Base-by-base conservation (phyloP, 2,888 invertebrate species). In the Campopleginae sp. region DNA sequence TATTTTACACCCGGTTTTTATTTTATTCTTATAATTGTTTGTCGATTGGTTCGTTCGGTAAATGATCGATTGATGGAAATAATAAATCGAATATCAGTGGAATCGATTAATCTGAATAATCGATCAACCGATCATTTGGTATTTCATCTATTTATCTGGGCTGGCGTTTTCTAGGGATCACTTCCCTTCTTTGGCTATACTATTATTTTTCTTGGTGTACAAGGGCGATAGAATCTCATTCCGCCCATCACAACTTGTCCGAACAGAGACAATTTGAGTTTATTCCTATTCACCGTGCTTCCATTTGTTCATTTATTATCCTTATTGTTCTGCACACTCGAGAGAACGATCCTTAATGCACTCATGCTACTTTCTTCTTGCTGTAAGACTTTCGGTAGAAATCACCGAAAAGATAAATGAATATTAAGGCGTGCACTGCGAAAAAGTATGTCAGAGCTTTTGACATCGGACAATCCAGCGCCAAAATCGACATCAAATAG, bases 371-470 rank as follows among this genome's bases (percentile, higher is more conserved):
- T 90, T 93, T 92, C 85, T 94, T 94, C 81, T 93, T 93, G 63
- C 92, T 93, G 91, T 96, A 96, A 0, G 95, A 94, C 90, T 95
- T 95, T 81, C 94, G 92, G 89, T 96, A 96, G 92, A 96, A 96
- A 86, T 95, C 94, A 68, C 94, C 93, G 91, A 96, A 96, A 75
- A 96, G 94, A 88, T 95, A 95, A 17, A 96, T 92, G 91, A 96
- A 96, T 66, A 95, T 94, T 42, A 94, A 81, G 2, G 94, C 94
- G 88, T 96, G 95, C 86, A 94, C 94, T 31, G 94, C 93, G 91
- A 96, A 95, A 93, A 95, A 95, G 90, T 95, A 94, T 1, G 95
- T 95, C 14, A 95, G 92, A 0, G 94, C 94, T 89, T 94, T 95
- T 51, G 95, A 95, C 91, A 95, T 94, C 82, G 94, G 94, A 92